phyloP scores from a whole-genome alignment of 2,113 vertebrate genomes.

The Nicator chloris region DNA sequence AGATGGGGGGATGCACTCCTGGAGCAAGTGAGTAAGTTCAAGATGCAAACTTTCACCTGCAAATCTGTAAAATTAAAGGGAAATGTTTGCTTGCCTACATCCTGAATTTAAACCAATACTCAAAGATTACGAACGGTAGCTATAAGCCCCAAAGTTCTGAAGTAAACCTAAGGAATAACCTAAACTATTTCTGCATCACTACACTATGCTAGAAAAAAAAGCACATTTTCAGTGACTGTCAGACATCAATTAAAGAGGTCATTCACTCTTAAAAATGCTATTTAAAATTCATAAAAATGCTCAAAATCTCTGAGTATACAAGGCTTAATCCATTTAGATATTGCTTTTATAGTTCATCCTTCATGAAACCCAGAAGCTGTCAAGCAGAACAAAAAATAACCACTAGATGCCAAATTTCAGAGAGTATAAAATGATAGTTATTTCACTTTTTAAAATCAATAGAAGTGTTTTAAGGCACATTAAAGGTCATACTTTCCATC shows the following conservation, averaged over 20 bases:
- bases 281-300: background rate
- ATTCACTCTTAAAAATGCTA: background rate
- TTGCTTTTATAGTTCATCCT: background rate
- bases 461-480: background rate
- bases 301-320: background rate
- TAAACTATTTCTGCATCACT: background rate
- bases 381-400: background rate
- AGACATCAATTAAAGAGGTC: background rate
- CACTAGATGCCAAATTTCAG: background rate
- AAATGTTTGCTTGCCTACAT: background rate
- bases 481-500: background rate
- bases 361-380: background rate
- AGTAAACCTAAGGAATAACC: background rate
- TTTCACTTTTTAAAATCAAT: background rate
- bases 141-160: background rate
- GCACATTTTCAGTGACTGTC: background rate
- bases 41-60: background rate
- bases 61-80: background rate
- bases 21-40: background rate
- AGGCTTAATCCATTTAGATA: background rate
- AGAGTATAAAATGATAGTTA: background rate
- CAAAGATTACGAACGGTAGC: background rate
- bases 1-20: no score
- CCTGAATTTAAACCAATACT: background rate
- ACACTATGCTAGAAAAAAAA: background rate